These are phyloP conservation scores for Cyclopterus lumpus DNA, from an alignment of 2,797 vertebrate genomes.

Conservation along the genomic window DNA sequence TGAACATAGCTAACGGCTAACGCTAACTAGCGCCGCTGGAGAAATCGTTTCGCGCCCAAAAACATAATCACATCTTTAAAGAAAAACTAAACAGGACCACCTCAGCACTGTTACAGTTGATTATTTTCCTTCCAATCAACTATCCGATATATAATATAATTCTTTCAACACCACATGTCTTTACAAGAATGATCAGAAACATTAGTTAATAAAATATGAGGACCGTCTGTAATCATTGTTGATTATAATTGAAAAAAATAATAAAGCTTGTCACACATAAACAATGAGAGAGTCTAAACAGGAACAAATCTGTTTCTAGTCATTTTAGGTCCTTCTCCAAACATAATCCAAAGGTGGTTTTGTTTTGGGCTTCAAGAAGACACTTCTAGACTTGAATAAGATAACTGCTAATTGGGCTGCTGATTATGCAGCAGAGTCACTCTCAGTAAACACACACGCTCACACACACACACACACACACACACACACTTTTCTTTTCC, in stretches of 20 bases:
- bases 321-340: neutral
- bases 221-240: neutral
- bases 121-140: neutral
- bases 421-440: neutral
- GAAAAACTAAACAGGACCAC: neutral
- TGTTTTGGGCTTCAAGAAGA: neutral
- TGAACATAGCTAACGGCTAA: neutral
- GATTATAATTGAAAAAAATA: neutral
- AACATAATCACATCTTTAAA: neutral
- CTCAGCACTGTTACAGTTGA: neutral
- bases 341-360: neutral
- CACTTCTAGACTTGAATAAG: neutral
- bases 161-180: neutral
- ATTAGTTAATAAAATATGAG: neutral
- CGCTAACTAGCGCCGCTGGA: no score
- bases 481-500: neutral
- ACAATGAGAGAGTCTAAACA: neutral
- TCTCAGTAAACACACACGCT: neutral
- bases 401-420: neutral
- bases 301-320: neutral
- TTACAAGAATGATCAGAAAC: neutral
- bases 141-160: neutral
- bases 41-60: no score
- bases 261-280: no score
- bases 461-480: no score